Conservation (phyloP, 1,140 invertebrate species). For the Drosophila parabipectinata region DNA sequence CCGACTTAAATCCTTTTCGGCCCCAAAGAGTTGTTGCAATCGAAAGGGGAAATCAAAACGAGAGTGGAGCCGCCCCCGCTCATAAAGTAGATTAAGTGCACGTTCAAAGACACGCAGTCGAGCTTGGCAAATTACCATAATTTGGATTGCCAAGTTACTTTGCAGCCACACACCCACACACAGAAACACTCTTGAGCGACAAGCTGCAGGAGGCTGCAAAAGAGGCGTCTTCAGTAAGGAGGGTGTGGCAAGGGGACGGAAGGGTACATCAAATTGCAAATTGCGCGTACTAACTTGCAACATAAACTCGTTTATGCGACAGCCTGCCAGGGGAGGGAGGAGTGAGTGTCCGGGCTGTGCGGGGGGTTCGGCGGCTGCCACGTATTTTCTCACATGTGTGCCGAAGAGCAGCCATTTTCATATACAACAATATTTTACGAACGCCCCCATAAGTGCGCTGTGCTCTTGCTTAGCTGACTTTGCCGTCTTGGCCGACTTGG, state of each 20-base stretch:
- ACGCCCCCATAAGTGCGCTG: conserved; percentile 24
- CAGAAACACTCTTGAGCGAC: neutral
- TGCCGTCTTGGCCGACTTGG: conserved; percentile 33
- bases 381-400: conserved; percentile 21
- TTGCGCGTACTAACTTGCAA: conserved; percentile 66
- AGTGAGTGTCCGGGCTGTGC: neutral
- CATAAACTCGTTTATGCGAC: conserved; percentile 65
- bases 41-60: conserved; percentile 11
- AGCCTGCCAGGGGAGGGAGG: conserved; percentile 4
- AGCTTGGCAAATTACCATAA: conserved; percentile 66
- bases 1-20: conserved; percentile 17
- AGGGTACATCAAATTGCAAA: conserved; percentile 62
- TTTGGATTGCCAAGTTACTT: conserved; percentile 65
- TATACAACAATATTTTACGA: conserved; percentile 54
- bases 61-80: conserved; percentile 1
- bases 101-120: conserved; percentile 52
- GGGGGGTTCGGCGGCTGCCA: neutral
- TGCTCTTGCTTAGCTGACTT: conserved; percentile 48
- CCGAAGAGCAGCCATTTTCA: conserved; percentile 29
- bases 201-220: neutral
- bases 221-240: neutral
- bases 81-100: conserved; percentile 57
- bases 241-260: conserved; percentile 13
- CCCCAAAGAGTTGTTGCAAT: conserved; percentile 16
- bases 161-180: conserved; percentile 18